These are phyloP conservation scores for Hymenopus coronatus DNA, from an alignment of 2,888 invertebrate species.

Conservation along the genomic window DNA sequence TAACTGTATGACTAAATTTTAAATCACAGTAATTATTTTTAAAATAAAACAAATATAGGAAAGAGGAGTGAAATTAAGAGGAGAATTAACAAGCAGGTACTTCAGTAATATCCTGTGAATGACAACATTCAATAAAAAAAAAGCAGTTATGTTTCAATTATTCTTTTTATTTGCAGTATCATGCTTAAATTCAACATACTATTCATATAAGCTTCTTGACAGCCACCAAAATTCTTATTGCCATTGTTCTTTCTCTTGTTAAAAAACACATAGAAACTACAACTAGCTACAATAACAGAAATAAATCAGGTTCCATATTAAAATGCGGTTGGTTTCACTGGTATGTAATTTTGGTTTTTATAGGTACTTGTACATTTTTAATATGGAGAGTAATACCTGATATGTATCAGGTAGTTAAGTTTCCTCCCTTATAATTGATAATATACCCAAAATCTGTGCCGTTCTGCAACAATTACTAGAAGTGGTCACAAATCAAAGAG, in stretches of 20 bases:
- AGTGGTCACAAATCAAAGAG: neutral
- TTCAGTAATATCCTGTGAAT: neutral
- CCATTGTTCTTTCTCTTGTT: constrained; percentile 16
- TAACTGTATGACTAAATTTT: too few species aligned
- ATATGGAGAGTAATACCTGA: neutral
- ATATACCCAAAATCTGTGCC: neutral
- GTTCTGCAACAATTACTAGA: neutral
- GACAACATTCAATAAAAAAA: neutral
- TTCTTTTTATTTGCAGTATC: constrained; percentile 17
- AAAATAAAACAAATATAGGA: too few species aligned
- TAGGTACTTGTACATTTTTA: neutral
- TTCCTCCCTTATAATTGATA: neutral
- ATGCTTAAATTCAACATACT: constrained; percentile 22
- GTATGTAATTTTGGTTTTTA: neutral
- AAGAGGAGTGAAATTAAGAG: neutral
- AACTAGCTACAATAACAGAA: constrained; percentile 5
- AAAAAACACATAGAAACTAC: constrained; percentile 13
- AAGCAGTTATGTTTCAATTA: neutral
- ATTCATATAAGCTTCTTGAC: constrained; percentile 26
- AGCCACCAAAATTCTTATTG: constrained; percentile 25
- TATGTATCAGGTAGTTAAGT: neutral
- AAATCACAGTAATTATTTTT: too few species aligned
- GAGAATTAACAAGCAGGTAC: neutral
- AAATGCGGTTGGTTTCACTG: neutral
- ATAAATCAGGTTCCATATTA: neutral